Conservation (phyloP, 2,797 vertebrate genomes). For the Rhinoraja longicauda region DNA sequence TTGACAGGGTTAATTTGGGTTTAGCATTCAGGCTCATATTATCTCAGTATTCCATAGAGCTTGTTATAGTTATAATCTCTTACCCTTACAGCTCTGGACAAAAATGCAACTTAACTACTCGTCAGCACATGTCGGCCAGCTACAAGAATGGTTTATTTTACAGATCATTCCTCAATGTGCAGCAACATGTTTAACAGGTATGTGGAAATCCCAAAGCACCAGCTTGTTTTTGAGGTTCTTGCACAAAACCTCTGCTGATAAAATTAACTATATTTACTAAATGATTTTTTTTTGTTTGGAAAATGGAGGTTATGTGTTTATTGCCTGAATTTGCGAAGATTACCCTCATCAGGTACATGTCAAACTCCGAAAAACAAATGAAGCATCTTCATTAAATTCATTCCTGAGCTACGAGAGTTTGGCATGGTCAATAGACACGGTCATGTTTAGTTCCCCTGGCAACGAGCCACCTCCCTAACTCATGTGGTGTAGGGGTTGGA, state of each 20-base stretch:
- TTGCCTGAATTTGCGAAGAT: background rate
- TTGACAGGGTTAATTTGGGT: background rate
- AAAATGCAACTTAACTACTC: background rate
- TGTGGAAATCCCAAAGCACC: background rate
- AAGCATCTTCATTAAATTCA: background rate
- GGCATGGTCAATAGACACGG: background rate
- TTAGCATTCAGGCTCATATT: background rate
- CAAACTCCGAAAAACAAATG: background rate
- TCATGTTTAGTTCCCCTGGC: background rate
- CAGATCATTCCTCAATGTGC: background rate
- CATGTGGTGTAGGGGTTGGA: background rate
- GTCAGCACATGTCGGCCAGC: conserved; percentile 6
- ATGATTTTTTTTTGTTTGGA: background rate
- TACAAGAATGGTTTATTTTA: conserved; percentile 7
- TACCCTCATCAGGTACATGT: background rate
- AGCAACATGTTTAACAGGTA: conserved; percentile 13
- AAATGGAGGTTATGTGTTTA: background rate
- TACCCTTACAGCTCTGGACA: background rate
- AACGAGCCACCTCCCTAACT: background rate
- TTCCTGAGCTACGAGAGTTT: background rate
- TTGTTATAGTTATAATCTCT: background rate
- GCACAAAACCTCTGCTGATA: background rate
- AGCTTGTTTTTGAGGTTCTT: background rate
- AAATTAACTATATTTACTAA: background rate
- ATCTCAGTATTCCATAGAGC: background rate